Conservation (phyloP, 2,797 vertebrate genomes). For the Myiotriccus ornatus region DNA sequence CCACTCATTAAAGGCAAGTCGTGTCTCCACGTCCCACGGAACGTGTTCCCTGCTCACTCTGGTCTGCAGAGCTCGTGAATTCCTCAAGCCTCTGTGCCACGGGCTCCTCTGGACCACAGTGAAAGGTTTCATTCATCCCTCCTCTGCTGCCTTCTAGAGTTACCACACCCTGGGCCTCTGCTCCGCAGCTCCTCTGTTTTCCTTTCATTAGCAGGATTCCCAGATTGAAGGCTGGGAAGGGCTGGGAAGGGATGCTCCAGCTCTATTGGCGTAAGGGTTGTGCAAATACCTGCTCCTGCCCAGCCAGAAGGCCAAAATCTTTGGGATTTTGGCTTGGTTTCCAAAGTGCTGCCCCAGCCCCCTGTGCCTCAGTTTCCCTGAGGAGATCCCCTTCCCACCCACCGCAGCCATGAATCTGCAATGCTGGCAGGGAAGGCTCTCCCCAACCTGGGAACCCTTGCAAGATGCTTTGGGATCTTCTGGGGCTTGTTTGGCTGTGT, state of each 20-base stretch:
- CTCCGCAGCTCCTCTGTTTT: conserved; percentile 63
- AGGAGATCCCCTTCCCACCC: not conserved
- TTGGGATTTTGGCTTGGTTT: not conserved
- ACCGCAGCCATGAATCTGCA: rapidly evolving
- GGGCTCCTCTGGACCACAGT: conserved; percentile 56
- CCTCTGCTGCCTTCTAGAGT: conserved; percentile 69
- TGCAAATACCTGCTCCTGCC: not conserved
- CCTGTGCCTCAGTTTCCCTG: not conserved
- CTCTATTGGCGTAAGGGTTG: not conserved
- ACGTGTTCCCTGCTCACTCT: conserved; percentile 18
- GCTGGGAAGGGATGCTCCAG: conserved; percentile 41
- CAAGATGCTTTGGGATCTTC: not conserved
- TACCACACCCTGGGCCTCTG: conserved; percentile 70
- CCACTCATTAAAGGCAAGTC: not conserved
- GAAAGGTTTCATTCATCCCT: conserved; percentile 81
- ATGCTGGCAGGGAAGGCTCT: not conserved
- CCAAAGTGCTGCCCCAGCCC: rapidly evolving
- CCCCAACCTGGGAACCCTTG: not conserved
- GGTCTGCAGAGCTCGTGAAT: conserved; percentile 45
- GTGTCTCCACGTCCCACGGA: conserved; percentile 25
- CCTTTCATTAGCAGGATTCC: conserved; percentile 73
- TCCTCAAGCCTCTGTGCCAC: conserved; percentile 64
- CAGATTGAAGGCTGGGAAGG: conserved; percentile 5
- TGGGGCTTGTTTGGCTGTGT: not conserved
- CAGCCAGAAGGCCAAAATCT: not conserved